Base-by-base conservation (phyloP, 2,797 vertebrate species). In the Chromis chromis region DNA sequence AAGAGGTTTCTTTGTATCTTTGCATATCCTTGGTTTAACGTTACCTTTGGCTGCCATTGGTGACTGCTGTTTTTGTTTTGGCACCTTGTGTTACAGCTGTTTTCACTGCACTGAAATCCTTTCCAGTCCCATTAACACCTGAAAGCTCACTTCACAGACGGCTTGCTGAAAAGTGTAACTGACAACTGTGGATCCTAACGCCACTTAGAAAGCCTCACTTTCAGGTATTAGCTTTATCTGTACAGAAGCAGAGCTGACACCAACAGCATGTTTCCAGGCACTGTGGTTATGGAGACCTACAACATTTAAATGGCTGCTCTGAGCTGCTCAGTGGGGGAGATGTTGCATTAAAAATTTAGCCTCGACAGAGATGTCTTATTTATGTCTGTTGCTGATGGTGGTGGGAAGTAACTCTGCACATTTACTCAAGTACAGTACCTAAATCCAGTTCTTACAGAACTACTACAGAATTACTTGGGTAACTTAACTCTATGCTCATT, bases 1-100 rank as follows among this genome's bases (percentile, higher is more conserved):
- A 36, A 25, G 25, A 31, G 13, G 11, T 39, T 21, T 67, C 12
- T 19, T 42, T 24, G 14, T 52, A 21, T 59, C 19, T 72, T 58
- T 10, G 40, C 6, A 42, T 56, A 44, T 40, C 0, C 19, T 48
- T 68, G 19, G 28, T 66, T 70, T 44, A 58, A 61, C 36, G 33
- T 85, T 84, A 90, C 89, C 87, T 88, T 67, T 69, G 25, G 78
- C 57, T 89, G 72, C 70, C 89, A 88, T 85, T 70, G 73, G 36
- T 53, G 64, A 70, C 25, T 55, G 33, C 31, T 59, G 68, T 42
- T 59, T 50, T 27, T 59, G 68, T 42, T 59, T 50, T 27, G 42
- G 6, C 28, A 39, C 7, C 24, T 27, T 48, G 44, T 62, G 4
- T 55, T 53, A 44, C 9, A 16, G 59, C 27, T 64, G 53, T 31